phyloP scores from a whole-genome alignment of 2,888 invertebrate species.

The Pseudolycoriella hygida region DNA sequence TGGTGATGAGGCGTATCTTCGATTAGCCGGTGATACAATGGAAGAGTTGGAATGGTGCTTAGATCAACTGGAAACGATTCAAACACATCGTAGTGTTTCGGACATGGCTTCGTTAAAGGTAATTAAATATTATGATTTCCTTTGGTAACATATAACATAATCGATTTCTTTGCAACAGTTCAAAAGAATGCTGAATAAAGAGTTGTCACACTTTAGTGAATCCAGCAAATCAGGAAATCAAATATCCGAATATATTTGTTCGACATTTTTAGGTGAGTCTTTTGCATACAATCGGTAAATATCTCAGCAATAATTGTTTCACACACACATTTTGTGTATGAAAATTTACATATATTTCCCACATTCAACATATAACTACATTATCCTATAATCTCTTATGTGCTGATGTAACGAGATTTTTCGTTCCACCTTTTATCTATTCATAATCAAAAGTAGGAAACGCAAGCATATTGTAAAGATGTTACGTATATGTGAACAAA shows the following conservation, averaged over 20 bases:
- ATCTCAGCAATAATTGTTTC: no score
- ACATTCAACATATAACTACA: no score
- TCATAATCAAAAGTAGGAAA: no score
- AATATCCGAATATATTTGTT: conserved; percentile 98
- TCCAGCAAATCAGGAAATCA: conserved; percentile 98
- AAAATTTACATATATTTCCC: no score
- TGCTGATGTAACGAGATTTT: no score
- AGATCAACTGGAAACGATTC: conserved; percentile 98
- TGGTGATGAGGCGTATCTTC: conserved; percentile 76
- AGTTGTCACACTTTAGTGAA: conserved; percentile 96
- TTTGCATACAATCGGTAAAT: no score
- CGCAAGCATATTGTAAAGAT: no score
- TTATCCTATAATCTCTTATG: no score
- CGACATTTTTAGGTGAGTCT: conserved; percentile 87
- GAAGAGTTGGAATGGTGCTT: conserved; percentile 99
- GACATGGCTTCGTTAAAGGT: conserved; percentile 99
- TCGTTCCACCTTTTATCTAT: no score
- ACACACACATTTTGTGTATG: no score
- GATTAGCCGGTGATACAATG: conserved; percentile 88
- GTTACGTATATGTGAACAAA: no score
- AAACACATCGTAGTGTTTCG: conserved; percentile 96
- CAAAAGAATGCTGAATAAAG: conserved; percentile 99
- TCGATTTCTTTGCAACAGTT: conserved; percentile 49
- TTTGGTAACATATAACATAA: not conserved
- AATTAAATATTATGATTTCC: no score